Evolutionary conservation across 2,797 vertebrate species (phyloP).

Genomic region (Microctenopoma steveboyesi): DNA sequence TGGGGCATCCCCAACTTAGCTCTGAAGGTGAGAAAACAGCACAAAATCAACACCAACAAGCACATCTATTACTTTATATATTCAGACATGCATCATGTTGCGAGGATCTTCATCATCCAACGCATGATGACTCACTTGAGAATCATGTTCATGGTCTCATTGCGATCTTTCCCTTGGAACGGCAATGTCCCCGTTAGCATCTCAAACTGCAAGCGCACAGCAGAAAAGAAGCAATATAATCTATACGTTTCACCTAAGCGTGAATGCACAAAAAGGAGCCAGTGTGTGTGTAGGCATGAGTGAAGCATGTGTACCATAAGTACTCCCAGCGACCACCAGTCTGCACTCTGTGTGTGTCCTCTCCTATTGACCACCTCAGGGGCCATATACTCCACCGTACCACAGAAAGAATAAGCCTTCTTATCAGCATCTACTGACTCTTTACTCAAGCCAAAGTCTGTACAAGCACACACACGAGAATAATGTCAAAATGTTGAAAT

Average conservation of each 20-base stretch:
- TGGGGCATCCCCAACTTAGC: conserved; percentile 99
- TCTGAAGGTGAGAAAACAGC: conserved; percentile 71
- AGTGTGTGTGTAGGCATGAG: background rate
- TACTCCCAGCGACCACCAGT: conserved; percentile 99
- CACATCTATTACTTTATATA: conserved; percentile 5
- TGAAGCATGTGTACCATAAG: conserved; percentile 89
- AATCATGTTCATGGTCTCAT: conserved; percentile 99
- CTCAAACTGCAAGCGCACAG: conserved; percentile 88
- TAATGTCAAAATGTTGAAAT: background rate
- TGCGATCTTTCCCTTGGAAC: conserved; percentile 98
- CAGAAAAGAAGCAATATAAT: background rate
- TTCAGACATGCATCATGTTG: background rate
- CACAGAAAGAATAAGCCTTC: conserved; percentile 99
- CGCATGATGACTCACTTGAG: conserved; percentile 90
- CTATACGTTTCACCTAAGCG: background rate
- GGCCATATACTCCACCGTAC: conserved; percentile 99
- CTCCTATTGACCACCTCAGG: conserved; percentile 98
- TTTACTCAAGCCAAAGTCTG: conserved; percentile 99
- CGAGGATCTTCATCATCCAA: conserved; percentile 5
- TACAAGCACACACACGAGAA: conserved; percentile 9
- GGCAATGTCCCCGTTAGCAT: conserved; percentile 98
- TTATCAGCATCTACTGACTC: conserved; percentile 98
- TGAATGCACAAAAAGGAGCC: background rate
- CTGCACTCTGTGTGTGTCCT: conserved; percentile 98
- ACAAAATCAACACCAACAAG: conserved; percentile 2